Conservation (phyloP, 2,888 invertebrate genomes). For the Steromphala cineraria region DNA sequence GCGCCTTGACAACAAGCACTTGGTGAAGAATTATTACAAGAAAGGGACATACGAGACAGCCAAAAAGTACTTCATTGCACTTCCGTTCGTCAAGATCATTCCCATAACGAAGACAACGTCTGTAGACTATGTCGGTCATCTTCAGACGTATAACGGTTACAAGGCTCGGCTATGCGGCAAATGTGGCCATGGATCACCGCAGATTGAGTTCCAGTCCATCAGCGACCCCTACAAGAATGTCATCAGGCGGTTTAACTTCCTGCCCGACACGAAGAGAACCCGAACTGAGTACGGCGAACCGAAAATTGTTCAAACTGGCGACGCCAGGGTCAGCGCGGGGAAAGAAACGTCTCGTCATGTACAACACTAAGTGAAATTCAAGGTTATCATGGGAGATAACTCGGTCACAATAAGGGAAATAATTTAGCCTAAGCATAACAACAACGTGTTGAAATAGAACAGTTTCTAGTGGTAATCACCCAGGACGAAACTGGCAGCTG, state of each 20-base stretch:
- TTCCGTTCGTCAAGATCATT: conserved; percentile 5
- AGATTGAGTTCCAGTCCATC: background rate
- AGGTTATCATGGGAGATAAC: too few relatives aligned
- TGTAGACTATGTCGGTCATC: background rate
- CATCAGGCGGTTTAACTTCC: background rate
- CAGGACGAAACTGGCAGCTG: too few relatives aligned
- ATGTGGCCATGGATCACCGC: background rate
- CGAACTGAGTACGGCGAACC: background rate
- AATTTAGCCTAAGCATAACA: too few relatives aligned
- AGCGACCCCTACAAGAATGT: background rate
- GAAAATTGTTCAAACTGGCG: background rate
- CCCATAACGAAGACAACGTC: background rate
- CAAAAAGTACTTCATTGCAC: background rate
- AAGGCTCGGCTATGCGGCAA: background rate
- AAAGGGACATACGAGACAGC: background rate
- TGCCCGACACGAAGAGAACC: background rate
- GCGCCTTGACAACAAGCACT: background rate
- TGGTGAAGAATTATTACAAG: conserved; percentile 1
- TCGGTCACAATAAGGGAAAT: too few relatives aligned
- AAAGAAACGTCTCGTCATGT: background rate
- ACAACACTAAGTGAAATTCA: too few relatives aligned
- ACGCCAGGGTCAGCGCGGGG: background rate
- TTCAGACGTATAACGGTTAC: background rate
- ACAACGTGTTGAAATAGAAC: too few relatives aligned
- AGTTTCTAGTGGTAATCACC: too few relatives aligned